Percentiles rank a stretch among this genome's conserved stretches.
Evolutionary conservation across 2,888 invertebrate species (phyloP).

Genomic region (Steinernema hermaphroditum): DNA sequence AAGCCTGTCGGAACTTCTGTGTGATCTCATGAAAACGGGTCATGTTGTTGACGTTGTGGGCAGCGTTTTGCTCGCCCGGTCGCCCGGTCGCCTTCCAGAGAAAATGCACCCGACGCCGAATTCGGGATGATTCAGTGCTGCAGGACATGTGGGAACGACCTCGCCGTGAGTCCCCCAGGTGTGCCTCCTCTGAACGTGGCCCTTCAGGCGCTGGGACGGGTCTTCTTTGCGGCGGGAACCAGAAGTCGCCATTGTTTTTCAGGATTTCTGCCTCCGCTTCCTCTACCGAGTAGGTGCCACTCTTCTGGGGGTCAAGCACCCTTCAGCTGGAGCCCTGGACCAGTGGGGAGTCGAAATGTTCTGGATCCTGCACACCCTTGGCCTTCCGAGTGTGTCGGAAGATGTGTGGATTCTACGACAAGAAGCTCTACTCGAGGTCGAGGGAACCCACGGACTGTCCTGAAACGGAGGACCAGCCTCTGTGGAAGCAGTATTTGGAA

Average conservation of each 20-base stretch:
- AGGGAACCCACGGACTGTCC: neutral
- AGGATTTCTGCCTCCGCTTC: neutral
- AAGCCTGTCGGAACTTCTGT: too few species aligned
- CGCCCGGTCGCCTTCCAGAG: neutral
- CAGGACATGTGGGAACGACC: slow-evolving; percentile 4
- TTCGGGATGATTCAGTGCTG: slow-evolving; percentile 20
- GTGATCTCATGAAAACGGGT: too few species aligned
- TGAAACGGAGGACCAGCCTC: neutral
- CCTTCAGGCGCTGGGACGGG: neutral
- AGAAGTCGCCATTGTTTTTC: neutral
- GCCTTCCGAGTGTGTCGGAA: neutral
- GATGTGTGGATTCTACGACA: neutral
- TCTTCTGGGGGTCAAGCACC: too few species aligned
- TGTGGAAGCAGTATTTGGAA: too few species aligned
- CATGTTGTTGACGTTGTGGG: too few species aligned
- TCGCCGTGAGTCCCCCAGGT: neutral
- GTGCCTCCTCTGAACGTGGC: neutral
- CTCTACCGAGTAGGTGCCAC: neutral
- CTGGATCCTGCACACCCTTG: neutral
- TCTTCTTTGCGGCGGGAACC: neutral
- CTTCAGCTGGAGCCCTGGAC: neutral
- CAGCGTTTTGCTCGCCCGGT: too few species aligned
- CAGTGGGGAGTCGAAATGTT: neutral
- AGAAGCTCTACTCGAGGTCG: neutral
- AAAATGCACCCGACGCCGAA: neutral